Evolutionary conservation across 2,797 vertebrate species (phyloP).

Genomic region (Hypotaenidia okinawae): DNA sequence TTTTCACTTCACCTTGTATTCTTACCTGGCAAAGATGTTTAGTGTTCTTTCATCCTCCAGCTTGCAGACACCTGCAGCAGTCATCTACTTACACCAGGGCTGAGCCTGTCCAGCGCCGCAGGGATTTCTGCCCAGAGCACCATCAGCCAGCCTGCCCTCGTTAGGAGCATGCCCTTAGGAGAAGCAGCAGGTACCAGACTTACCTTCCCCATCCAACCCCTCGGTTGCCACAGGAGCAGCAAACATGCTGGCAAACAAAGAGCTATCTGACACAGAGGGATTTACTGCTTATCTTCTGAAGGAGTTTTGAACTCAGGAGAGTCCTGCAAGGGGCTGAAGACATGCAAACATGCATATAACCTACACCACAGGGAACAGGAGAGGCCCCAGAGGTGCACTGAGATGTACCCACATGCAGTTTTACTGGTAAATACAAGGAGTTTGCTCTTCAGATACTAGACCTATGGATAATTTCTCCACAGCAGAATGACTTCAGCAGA

Average conservation of each 20-base stretch:
- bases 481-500: not conserved
- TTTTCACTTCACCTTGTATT: not conserved
- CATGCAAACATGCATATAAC: not conserved
- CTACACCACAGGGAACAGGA: not conserved
- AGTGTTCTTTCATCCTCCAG: not conserved
- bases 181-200: not conserved
- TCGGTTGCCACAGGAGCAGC: not conserved
- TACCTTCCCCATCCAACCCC: not conserved
- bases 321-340: not conserved
- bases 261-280: not conserved
- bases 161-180: not conserved
- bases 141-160: not conserved
- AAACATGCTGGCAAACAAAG: not conserved
- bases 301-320: not conserved
- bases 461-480: not conserved
- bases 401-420: not conserved
- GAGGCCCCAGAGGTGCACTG: not conserved
- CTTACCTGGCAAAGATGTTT: not conserved
- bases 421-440: not conserved
- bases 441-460: not conserved
- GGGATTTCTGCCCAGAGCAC: not conserved
- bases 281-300: not conserved
- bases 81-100: not conserved
- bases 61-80: not conserved
- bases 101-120: not conserved